phyloP scores from a whole-genome alignment of 2,888 invertebrate genomes.

The Tinea trinotella region DNA sequence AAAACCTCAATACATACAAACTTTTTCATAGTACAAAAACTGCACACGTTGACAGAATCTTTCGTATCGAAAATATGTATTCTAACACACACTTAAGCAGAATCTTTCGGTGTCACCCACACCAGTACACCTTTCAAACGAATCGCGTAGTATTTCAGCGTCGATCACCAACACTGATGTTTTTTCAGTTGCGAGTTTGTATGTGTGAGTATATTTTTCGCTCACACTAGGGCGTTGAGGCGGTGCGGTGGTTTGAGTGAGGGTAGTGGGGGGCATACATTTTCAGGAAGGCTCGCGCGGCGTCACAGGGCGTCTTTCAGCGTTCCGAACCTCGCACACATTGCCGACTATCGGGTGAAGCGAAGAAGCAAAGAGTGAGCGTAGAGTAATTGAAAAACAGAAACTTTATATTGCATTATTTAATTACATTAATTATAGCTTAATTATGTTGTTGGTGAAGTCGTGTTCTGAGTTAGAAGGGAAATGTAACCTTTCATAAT shows the following conservation, averaged over 20 bases:
- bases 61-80: slow-evolving; percentile 48
- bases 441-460: background rate
- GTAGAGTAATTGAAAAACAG: slow-evolving; percentile 27
- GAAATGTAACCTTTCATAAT: slow-evolving; percentile 1
- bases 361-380: slow-evolving; percentile 63
- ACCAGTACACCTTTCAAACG: slow-evolving; percentile 21
- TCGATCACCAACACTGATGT: slow-evolving; percentile 37
- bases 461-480: background rate
- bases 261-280: slow-evolving; percentile 43
- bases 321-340: slow-evolving; percentile 66
- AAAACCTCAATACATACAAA: slow-evolving; percentile 17
- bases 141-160: slow-evolving; percentile 28
- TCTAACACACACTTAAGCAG: slow-evolving; percentile 44
- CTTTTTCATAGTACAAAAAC: slow-evolving; percentile 23
- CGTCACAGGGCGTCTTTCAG: slow-evolving; percentile 70
- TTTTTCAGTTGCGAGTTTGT: slow-evolving; percentile 38
- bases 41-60: slow-evolving; percentile 35
- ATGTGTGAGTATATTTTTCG: slow-evolving; percentile 35
- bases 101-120: slow-evolving; percentile 39
- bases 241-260: slow-evolving; percentile 30
- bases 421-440: background rate
- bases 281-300: slow-evolving; percentile 60
- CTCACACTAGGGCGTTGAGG: slow-evolving; percentile 28
- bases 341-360: slow-evolving; percentile 63
- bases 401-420: background rate